Evolutionary conservation across 1,140 invertebrate species (phyloP).

Genomic region (Hylaeus anthracinus): DNA sequence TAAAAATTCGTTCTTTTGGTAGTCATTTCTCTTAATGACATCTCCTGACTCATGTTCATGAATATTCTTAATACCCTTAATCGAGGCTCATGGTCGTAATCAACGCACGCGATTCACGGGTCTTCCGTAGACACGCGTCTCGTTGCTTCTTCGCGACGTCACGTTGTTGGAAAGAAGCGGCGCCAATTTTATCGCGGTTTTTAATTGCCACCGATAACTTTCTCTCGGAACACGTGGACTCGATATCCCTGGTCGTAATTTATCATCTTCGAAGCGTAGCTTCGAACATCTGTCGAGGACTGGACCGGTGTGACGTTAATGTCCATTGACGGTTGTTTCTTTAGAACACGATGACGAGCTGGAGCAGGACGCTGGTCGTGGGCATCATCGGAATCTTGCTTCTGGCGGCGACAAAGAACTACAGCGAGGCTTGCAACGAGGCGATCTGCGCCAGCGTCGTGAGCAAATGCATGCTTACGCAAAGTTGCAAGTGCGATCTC

Average conservation of each 20-base stretch:
- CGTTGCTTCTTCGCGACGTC: constrained; percentile 4
- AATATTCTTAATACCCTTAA: constrained; percentile 68
- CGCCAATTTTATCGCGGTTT: constrained; percentile 2
- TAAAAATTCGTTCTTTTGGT: constrained; percentile 58
- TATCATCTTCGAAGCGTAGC: neutral
- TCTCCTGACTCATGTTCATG: constrained; percentile 61
- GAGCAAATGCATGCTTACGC: constrained; percentile 97
- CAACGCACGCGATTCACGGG: constrained; percentile 24
- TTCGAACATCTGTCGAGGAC: neutral
- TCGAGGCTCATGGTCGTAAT: constrained; percentile 59
- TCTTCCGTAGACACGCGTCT: constrained; percentile 16
- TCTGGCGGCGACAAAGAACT: constrained; percentile 48
- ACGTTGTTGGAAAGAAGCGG: neutral
- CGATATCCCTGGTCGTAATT: neutral
- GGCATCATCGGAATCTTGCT: constrained; percentile 61
- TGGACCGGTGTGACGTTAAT: neutral
- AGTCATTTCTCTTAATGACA: constrained; percentile 40
- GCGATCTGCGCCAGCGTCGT: constrained; percentile 96
- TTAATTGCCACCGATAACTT: constrained; percentile 20
- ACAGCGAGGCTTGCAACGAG: constrained; percentile 87
- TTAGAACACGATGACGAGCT: constrained; percentile 70
- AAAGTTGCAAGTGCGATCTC: constrained; percentile 96
- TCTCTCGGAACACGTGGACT: neutral
- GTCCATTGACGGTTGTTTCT: constrained; percentile 6
- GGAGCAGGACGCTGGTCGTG: constrained; percentile 47